phyloP scores from a whole-genome alignment of 2,113 vertebrate genomes.

The Mustelus asterias region DNA sequence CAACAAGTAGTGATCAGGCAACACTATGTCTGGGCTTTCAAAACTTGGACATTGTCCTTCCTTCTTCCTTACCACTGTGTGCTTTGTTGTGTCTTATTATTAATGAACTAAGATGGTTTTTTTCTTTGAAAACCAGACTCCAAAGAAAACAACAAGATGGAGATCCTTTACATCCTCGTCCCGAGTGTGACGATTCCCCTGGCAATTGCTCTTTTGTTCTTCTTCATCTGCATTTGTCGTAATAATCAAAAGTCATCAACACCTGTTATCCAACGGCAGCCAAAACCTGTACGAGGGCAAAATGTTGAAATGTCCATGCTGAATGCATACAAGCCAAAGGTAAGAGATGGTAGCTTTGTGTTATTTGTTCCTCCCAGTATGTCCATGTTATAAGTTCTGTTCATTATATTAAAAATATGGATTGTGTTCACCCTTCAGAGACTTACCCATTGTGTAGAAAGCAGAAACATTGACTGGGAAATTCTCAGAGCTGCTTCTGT shows the following conservation, averaged over 20 bases:
- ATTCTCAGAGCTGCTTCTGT: neutral
- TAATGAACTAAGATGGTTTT: neutral
- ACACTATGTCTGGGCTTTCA: neutral
- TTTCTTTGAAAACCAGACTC: constrained; percentile 59
- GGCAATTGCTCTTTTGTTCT: constrained; percentile 88
- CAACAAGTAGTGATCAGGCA: neutral
- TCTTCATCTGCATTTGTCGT: constrained; percentile 95
- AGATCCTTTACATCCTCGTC: constrained; percentile 92
- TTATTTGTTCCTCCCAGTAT: neutral
- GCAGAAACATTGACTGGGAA: neutral
- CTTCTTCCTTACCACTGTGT: neutral
- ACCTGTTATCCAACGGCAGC: constrained; percentile 74
- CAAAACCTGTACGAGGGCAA: constrained; percentile 84
- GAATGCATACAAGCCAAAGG: constrained; percentile 89
- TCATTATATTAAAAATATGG: neutral
- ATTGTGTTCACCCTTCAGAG: neutral
- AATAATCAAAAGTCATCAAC: constrained; percentile 87
- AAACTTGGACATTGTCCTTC: neutral
- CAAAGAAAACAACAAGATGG: constrained; percentile 83
- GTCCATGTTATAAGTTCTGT: neutral
- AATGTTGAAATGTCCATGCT: constrained; percentile 99
- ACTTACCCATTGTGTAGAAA: neutral
- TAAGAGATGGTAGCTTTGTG: constrained; percentile 43
- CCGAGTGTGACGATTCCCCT: constrained; percentile 90
- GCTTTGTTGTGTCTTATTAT: neutral